Base-by-base conservation (phyloP, 2,888 invertebrate species). In the Theretra japonica region DNA sequence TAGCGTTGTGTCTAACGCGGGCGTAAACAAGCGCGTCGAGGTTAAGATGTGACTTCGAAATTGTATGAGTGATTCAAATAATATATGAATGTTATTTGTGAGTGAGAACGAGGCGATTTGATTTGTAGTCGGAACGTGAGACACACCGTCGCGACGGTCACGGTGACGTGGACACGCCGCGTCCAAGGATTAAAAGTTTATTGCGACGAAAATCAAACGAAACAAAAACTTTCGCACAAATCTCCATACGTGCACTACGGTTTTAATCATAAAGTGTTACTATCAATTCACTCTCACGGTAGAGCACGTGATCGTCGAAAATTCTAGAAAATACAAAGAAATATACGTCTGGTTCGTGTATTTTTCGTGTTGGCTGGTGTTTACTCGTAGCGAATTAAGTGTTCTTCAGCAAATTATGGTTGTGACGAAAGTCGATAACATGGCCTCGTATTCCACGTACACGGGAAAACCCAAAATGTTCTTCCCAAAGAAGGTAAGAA, bases 401-500 rank as follows among this genome's bases (percentile, higher is more conserved):
- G 88, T 78, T 89, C 80, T 90, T 85, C 80, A 84, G 83, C 88
- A 84, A 94, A 94, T 91, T 94, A 94, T 94, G 94, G 94, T 94
- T 90, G 90, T 94, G 86, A 88, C 90, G 79, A 92, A 90, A 90
- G 86, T 94, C 88, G 93, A 94, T 88, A 94, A 94, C 78, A 94
- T 94, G 94, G 91, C 94, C 85, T 93, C 93, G 82, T 94, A 93
- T 82, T 90, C 93, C 84, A 90, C 94, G 77, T 94, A 91, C 81
- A 92, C 93, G 82, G 94, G 94, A 89, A 93, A 93, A 93, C 94
- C 94, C 77, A 94, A 94, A 89, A 93, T 93, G 76, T 92, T 94
- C 87, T 94, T 92, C 82, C 94, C 93, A 79, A 93, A 94, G 91
- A 94, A 94, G 94, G 94, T 93, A 88, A 91, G 92, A 68, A 33